Conservation (phyloP, 2,113 vertebrate species). For the Chionomys nivalis region DNA sequence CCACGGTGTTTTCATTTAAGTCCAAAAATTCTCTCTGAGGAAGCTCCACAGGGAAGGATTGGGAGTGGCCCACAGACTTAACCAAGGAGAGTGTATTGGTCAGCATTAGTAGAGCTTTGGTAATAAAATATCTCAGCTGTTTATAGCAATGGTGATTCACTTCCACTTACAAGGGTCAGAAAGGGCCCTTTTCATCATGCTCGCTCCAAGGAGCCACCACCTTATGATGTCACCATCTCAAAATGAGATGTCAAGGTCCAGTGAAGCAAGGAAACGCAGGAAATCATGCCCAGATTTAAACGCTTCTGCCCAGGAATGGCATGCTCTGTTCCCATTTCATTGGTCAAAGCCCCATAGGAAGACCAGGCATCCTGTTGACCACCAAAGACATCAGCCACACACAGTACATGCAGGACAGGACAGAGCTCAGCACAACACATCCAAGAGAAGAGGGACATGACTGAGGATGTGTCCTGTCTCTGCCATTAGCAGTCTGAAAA, state of each 20-base stretch:
- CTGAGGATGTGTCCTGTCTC: background rate
- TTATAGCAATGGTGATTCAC: background rate
- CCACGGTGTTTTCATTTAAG: rapidly evolving
- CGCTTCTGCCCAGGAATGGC: background rate
- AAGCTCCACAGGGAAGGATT: rapidly evolving
- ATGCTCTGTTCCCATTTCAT: background rate
- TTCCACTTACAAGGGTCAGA: background rate
- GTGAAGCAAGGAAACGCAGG: background rate
- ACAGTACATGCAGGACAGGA: background rate
- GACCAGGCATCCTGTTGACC: background rate
- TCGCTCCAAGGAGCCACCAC: background rate
- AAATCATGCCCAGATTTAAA: background rate
- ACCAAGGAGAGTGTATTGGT: background rate
- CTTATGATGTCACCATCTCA: background rate
- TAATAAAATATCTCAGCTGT: conserved; percentile 1
- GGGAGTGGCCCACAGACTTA: background rate
- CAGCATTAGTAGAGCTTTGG: background rate
- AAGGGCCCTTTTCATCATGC: rapidly evolving
- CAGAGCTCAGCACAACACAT: background rate
- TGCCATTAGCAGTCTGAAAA: background rate
- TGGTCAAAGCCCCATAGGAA: background rate
- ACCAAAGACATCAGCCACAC: background rate
- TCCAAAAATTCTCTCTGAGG: background rate
- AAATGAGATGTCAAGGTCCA: background rate
- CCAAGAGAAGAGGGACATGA: background rate